Evolutionary conservation across 2,888 invertebrate species (phyloP), one percentile per base, ranked within the genome.

Genomic region (Helicoverpa assulta): DNA sequence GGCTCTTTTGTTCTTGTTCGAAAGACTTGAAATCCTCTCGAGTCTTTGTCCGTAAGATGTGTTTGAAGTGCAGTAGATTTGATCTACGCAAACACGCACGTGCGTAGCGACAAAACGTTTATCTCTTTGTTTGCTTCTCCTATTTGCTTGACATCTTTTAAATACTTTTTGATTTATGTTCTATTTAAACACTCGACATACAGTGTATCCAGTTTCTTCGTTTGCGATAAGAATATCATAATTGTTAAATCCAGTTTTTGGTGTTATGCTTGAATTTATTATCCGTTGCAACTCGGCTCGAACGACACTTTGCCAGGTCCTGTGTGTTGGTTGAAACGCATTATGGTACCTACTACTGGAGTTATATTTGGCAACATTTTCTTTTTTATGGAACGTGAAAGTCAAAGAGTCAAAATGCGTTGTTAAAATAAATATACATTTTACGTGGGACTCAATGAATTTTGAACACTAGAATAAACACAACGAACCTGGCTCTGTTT

Each of bases 1-100:
- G 64, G 67, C 56, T 66, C 80, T 84, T 86, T 86, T 85, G 81
- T 86, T 84, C 54, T 73, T 53, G 70, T 53, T 76, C 59, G 65
- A 61, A 73, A 70, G 64, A 72, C 77, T 78, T 43, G 66, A 73
- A 73, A 69, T 54, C 57, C 55, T 68, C 66, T 60, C 43, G 70
- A 55, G 64, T 78, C 88, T 87, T 85, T 85, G 82, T 85, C 72
- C 47, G 50, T 37, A 64, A 68, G 66, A 68, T 51, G 59, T 80
- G 78, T 82, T 82, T 80, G 68, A 83, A 86, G 80, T 78, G 81
- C 76, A 81, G 74, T 74, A 78, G 78, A 81, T 74, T 80, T 67
- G 84, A 86, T 88, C 83, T 86, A 85, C 81, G 84, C 88, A 91
- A 91, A 89, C 87, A 92, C 87, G 88, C 93, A 92, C 91, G 91